Evolutionary conservation across 2,113 vertebrate species (phyloP), one percentile per base, ranked within the genome.

Genomic region (Coturnix japonica): DNA sequence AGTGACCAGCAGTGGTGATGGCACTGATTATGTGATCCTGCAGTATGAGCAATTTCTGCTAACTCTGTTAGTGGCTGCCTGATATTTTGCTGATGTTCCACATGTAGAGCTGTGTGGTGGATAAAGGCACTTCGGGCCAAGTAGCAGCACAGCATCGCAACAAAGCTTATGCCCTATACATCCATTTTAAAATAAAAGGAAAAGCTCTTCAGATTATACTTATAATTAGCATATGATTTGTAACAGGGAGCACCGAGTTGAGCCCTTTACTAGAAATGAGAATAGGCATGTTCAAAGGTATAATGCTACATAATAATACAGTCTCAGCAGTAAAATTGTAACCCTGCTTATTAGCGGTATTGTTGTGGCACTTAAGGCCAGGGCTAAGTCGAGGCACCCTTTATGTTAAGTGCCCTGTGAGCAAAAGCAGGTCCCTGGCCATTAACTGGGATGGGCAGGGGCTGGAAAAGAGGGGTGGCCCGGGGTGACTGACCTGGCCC

Each of bases 301-400:
- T 94, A 96, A 96, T 95, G 80, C 87, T 28, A 78, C 89, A 93
- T 95, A 96, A 95, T 94, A 87, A 94, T 69, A 92, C 31, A 47
- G 92, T 71, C 80, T 91, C 84, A 73, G 89, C 93, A 93, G 78
- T 80, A 57, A 91, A 95, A 95, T 74, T 63, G 57, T 92, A 96
- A 90, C 77, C 86, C 75, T 90, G 93, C n/a, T 94, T 93, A 79
- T 93, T 87, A 92, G 69, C 74, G 30, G 82, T 82, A 93, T 92
- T 91, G 81, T 89, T 81, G 81, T 74, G 79, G 74, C 72, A 53
- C 74, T 94, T 67, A 72, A 91, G 91, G 91, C 79, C 77, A 70
- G 37, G 31, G 6, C 75, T 80, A 78, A 37, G 71, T 85, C 78
- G 74, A 92, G 87, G 37, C 59, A 41, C 21, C 72, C 85, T 92